Percentiles rank a stretch among this genome's conserved stretches.
These are phyloP conservation scores for Dipus sagitta DNA, from an alignment of 2,797 vertebrate genomes.

Conservation along the genomic window DNA sequence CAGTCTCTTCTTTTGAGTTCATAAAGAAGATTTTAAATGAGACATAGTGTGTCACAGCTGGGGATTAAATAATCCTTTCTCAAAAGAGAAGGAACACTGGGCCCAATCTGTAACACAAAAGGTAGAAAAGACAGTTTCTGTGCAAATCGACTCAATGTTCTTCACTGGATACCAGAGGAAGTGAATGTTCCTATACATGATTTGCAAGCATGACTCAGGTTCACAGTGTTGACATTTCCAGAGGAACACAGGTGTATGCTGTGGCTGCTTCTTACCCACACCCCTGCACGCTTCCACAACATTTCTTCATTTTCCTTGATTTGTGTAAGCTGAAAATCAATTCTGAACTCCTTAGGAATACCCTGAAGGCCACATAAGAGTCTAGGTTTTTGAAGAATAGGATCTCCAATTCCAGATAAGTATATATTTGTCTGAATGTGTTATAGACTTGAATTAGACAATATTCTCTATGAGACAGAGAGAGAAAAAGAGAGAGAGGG, in stretches of 20 bases:
- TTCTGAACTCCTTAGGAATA: slow-evolving; percentile 8
- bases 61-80: slow-evolving; percentile 25
- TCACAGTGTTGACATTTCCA: neutral
- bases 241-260: neutral
- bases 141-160: slow-evolving; percentile 13
- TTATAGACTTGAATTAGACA: slow-evolving; percentile 52
- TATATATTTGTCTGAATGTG: slow-evolving; percentile 41
- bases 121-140: slow-evolving; percentile 26
- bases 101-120: neutral
- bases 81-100: slow-evolving; percentile 21
- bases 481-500: neutral
- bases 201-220: slow-evolving; percentile 13
- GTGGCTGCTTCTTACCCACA: neutral
- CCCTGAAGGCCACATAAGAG: slow-evolving; percentile 17
- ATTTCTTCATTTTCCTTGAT: neutral
- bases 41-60: neutral
- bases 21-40: slow-evolving; percentile 7
- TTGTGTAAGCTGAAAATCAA: slow-evolving; percentile 4
- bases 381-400: slow-evolving; percentile 24
- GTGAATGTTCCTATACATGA: slow-evolving; percentile 9
- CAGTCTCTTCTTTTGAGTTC: neutral
- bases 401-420: slow-evolving; percentile 27
- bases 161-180: slow-evolving; percentile 31
- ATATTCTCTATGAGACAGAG: neutral
- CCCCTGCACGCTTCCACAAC: neutral